These are phyloP conservation scores for Dromius quadrimaculatus DNA, from an alignment of 2,888 invertebrate genomes.

Conservation along the genomic window DNA sequence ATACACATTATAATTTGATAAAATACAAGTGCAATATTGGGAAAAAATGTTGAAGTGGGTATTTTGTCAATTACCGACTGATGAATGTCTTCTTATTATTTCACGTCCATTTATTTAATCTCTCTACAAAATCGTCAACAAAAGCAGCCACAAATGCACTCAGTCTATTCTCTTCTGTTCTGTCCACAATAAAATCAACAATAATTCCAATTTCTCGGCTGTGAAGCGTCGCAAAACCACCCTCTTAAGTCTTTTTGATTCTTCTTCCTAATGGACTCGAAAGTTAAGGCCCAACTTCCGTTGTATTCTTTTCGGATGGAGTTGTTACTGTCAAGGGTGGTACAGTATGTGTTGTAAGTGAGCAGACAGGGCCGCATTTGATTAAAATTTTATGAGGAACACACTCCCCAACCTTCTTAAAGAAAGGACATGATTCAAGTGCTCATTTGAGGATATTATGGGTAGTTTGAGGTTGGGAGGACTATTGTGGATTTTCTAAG, in stretches of 20 bases:
- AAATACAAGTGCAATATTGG: no score
- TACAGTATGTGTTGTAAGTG: conserved; percentile 12
- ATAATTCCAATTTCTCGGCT: conserved; percentile 43
- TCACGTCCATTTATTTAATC: conserved; percentile 15
- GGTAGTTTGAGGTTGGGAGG: no score
- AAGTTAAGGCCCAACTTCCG: neutral
- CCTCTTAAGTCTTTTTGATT: no score
- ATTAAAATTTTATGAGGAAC: no score
- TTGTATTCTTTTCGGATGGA: conserved; percentile 12
- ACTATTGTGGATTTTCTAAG: no score
- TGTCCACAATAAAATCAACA: conserved; percentile 38
- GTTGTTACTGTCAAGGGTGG: conserved; percentile 2
- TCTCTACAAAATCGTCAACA: conserved; percentile 13
- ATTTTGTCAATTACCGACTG: conserved; percentile 21
- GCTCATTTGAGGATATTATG: no score
- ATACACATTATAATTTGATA: no score
- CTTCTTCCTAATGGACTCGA: conserved; percentile 1
- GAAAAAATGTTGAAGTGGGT: no score
- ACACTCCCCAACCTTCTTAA: no score
- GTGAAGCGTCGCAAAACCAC: neutral
- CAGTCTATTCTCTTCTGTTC: neutral
- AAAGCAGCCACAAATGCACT: conserved; percentile 25
- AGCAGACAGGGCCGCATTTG: no score
- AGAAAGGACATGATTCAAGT: no score
- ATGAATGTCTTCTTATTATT: conserved; percentile 19